These are phyloP conservation scores for Cyprinodon brontotheroides DNA, from an alignment of 2,113 vertebrate species.

Conservation along the genomic window DNA sequence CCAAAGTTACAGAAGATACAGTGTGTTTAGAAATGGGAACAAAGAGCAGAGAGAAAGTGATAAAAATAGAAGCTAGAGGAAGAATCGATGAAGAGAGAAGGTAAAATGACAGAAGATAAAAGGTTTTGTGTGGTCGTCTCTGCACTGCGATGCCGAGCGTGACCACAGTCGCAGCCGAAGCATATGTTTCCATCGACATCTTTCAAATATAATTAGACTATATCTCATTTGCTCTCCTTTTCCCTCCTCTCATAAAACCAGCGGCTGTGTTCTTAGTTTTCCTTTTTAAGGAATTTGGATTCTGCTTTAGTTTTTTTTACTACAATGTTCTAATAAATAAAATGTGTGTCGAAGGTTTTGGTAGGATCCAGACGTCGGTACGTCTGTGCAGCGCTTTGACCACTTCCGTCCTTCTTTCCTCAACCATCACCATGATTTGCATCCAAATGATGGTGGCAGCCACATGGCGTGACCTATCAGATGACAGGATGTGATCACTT, in stretches of 20 bases:
- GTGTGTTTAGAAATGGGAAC: slow-evolving; percentile 10
- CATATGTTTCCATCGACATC: slow-evolving; percentile 9
- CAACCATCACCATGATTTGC: not conserved
- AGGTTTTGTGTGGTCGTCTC: not conserved
- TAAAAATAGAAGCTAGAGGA: not conserved
- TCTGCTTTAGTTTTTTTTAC: not conserved
- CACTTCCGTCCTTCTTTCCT: not conserved
- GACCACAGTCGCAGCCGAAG: not conserved
- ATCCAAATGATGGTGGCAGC: too few species aligned
- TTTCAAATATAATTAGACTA: slow-evolving; percentile 26
- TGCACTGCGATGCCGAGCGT: not conserved
- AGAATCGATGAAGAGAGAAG: slow-evolving; percentile 7
- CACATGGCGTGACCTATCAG: too few species aligned
- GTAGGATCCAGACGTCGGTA: not conserved
- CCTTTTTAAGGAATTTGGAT: slow-evolving; percentile 3
- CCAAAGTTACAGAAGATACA: slow-evolving; percentile 26
- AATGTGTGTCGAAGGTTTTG: not conserved
- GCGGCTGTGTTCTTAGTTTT: slow-evolving; percentile 41
- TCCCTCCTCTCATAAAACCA: not conserved
- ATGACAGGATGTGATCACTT: too few species aligned
- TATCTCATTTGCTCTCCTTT: not conserved
- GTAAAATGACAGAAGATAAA: slow-evolving; percentile 24
- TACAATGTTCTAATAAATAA: too few species aligned
- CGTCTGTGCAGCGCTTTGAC: not conserved
- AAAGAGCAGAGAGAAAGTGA: not conserved